These are phyloP conservation scores for Volucella zonaria DNA, from an alignment of 2,888 invertebrate species.

Conservation along the genomic window DNA sequence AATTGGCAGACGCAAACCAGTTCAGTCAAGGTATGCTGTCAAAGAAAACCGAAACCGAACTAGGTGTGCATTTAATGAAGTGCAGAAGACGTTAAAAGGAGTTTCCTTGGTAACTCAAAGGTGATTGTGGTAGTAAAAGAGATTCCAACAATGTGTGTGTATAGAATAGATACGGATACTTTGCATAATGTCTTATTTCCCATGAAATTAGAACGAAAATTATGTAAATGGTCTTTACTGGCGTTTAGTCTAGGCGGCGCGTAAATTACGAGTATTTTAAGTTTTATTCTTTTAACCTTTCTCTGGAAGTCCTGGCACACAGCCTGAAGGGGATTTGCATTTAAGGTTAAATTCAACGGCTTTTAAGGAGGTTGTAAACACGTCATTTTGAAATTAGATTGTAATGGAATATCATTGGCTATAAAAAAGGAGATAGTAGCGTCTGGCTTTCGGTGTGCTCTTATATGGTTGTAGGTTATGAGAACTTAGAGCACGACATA, in stretches of 20 bases:
- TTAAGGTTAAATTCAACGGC: conserved; percentile 43
- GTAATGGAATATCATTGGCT: conserved; percentile 10
- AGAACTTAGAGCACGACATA: too few species aligned
- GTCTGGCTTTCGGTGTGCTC: too few species aligned
- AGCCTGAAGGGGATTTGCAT: conserved; percentile 16
- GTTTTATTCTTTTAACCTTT: neutral
- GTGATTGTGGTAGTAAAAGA: neutral
- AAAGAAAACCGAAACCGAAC: neutral
- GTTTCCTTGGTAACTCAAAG: conserved; percentile 19
- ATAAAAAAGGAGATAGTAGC: too few species aligned
- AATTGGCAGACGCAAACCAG: conserved; percentile 39
- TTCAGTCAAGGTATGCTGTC: neutral
- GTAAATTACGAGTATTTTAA: conserved; percentile 33
- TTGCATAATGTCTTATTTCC: conserved; percentile 63
- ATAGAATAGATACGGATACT: conserved; percentile 2
- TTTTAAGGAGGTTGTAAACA: conserved; percentile 63
- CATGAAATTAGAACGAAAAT: conserved; percentile 65
- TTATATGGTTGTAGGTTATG: too few species aligned
- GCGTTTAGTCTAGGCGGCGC: conserved; percentile 57
- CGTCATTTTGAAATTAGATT: conserved; percentile 53
- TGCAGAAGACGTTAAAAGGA: conserved; percentile 26
- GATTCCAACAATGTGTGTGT: neutral
- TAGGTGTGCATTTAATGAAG: neutral
- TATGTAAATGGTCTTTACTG: conserved; percentile 66
- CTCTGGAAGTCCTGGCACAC: neutral